Evolutionary conservation across 30 jellyfish, hydroid and myxozoan genomes (phyloP).

Genomic region (Sanderia malayensis): DNA sequence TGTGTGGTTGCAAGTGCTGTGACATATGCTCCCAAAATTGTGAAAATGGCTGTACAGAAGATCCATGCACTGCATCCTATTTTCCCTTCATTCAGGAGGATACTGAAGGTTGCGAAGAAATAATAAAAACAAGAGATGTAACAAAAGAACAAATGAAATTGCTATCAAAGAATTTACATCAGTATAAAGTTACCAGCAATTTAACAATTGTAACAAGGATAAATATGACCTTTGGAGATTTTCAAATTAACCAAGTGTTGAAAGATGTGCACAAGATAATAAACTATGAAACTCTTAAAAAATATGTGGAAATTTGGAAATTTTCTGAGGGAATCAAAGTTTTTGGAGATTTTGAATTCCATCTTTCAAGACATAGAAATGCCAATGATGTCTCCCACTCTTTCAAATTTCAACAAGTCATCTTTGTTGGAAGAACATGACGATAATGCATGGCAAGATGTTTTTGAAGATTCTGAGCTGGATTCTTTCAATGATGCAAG

Average conservation of each 20-base stretch:
- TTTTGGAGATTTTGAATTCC: background rate
- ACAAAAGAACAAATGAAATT: background rate
- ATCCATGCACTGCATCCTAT: conserved; percentile 4
- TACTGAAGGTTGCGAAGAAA: background rate
- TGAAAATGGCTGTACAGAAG: background rate
- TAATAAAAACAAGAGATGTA: background rate
- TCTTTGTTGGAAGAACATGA: conserved; percentile 5
- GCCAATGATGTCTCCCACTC: background rate
- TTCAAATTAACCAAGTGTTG: conserved; percentile 6
- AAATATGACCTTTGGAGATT: background rate
- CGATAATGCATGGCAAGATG: conserved; percentile 4
- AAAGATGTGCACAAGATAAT: background rate
- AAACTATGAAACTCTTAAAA: background rate
- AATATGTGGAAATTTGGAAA: conserved; percentile 9
- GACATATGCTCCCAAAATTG: conserved; percentile 22
- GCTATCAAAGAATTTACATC: background rate
- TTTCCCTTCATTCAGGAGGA: conserved; percentile 4
- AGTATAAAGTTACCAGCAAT: background rate
- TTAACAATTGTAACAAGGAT: background rate
- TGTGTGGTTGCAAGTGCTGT: conserved; percentile 23
- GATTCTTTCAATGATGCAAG: background rate
- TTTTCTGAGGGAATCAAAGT: background rate
- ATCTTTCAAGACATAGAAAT: conserved; percentile 14
- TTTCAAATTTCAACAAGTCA: background rate
- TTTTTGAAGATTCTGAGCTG: conserved; percentile 9